Conservation (phyloP, 2,797 vertebrate species). For the Mormyrops boulengeri region DNA sequence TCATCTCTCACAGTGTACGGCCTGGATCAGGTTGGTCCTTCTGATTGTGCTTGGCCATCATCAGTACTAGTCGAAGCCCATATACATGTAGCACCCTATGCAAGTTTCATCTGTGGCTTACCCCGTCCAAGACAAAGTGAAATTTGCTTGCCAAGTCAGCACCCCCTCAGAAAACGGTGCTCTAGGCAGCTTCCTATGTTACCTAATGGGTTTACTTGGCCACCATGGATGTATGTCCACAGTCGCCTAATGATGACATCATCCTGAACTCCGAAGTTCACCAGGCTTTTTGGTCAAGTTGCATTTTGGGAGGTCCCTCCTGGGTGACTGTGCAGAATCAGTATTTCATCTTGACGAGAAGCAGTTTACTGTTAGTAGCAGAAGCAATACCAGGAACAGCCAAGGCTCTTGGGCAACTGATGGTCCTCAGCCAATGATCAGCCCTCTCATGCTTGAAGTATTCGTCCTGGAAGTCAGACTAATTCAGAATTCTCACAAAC, state of each 20-base stretch:
- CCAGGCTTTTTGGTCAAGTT: neutral
- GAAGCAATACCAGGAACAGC: slow-evolving; percentile 22
- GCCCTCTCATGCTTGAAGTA: slow-evolving; percentile 20
- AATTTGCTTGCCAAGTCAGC: neutral
- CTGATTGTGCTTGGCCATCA: neutral
- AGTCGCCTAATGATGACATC: neutral
- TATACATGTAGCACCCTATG: neutral
- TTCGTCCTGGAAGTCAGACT: slow-evolving; percentile 31
- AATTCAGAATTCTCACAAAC: slow-evolving; percentile 17
- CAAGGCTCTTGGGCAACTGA: slow-evolving; percentile 38
- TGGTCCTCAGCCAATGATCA: slow-evolving; percentile 27
- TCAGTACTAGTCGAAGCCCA: neutral
- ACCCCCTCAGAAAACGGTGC: neutral
- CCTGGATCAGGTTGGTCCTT: neutral
- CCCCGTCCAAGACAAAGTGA: neutral
- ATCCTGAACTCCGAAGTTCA: neutral
- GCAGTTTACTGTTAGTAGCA: neutral
- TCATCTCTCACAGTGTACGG: neutral
- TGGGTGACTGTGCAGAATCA: neutral
- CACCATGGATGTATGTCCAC: neutral
- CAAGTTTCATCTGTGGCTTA: neutral
- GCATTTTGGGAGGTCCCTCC: neutral
- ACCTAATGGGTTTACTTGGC: neutral
- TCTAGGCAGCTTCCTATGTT: neutral
- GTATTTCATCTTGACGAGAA: neutral